Percentiles rank a stretch among this genome's conserved stretches.
phyloP scores from a whole-genome alignment of 2,113 vertebrate genomes.

The Haplotaxodon microlepis region DNA sequence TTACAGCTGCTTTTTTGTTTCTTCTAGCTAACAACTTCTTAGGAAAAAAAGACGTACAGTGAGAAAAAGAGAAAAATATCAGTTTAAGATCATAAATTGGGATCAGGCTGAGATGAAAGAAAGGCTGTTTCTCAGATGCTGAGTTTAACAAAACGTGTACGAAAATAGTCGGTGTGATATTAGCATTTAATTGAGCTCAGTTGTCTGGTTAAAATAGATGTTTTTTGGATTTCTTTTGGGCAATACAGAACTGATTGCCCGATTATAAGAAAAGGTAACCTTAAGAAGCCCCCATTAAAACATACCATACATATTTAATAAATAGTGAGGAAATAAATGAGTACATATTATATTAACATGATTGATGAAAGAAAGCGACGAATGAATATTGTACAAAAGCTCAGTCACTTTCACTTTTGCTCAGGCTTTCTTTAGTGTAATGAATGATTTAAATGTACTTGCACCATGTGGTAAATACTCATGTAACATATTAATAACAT shows the following conservation, averaged over 20 bases:
- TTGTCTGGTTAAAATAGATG: neutral
- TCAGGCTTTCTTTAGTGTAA: neutral
- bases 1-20: neutral
- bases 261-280: neutral
- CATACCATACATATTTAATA: neutral
- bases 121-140: neutral
- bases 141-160: neutral
- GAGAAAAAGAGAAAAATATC: neutral
- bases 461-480: neutral
- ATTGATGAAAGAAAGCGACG: neutral
- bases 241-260: neutral
- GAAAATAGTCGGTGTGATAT: rapidly evolving
- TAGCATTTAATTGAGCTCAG: neutral
- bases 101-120: neutral
- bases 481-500: neutral
- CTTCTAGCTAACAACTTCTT: neutral
- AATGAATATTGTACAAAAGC: neutral
- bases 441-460: neutral
- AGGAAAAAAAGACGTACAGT: neutral
- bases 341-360: neutral
- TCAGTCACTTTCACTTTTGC: neutral
- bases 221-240: neutral
- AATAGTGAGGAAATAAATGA: neutral
- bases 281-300: neutral
- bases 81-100: neutral